These are phyloP conservation scores for Ifrita kowaldi DNA, from an alignment of 2,113 vertebrate genomes.

Conservation along the genomic window DNA sequence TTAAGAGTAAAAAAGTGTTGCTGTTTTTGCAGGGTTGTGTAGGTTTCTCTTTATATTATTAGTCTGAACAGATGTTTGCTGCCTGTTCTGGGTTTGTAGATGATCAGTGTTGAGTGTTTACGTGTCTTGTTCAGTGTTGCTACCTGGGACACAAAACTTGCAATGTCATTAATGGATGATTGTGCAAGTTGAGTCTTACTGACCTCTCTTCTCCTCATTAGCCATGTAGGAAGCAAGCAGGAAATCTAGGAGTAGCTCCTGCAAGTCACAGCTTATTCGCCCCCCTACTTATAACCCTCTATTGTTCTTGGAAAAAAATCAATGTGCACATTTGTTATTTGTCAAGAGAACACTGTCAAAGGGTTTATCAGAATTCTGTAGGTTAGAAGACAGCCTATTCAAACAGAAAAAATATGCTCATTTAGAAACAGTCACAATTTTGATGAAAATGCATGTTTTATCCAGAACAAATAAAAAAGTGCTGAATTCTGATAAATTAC, in stretches of 20 bases:
- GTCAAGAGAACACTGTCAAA: not conserved
- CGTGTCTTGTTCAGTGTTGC: not conserved
- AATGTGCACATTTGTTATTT: not conserved
- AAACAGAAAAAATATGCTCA: not conserved
- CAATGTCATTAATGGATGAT: not conserved
- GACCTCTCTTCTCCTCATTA: not conserved
- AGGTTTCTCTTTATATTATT: not conserved
- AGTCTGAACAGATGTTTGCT: not conserved
- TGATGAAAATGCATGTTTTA: not conserved
- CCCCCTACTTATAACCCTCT: not conserved
- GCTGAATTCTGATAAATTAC: not conserved
- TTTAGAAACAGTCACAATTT: slow-evolving; percentile 31
- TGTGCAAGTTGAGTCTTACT: not conserved
- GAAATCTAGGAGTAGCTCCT: not conserved
- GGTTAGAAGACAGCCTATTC: not conserved
- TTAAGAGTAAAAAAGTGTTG: not conserved
- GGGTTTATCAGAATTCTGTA: not conserved
- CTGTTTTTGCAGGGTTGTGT: not conserved
- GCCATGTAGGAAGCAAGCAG: not conserved
- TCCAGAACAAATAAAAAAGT: not conserved
- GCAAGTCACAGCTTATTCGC: not conserved
- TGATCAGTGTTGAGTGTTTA: accelerated
- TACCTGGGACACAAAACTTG: not conserved
- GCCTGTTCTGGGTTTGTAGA: not conserved
- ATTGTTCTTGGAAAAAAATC: not conserved